Evolutionary conservation across 2,888 invertebrate species (phyloP), one percentile per base, ranked within the genome.

Genomic region (Lasioglossum morio): DNA sequence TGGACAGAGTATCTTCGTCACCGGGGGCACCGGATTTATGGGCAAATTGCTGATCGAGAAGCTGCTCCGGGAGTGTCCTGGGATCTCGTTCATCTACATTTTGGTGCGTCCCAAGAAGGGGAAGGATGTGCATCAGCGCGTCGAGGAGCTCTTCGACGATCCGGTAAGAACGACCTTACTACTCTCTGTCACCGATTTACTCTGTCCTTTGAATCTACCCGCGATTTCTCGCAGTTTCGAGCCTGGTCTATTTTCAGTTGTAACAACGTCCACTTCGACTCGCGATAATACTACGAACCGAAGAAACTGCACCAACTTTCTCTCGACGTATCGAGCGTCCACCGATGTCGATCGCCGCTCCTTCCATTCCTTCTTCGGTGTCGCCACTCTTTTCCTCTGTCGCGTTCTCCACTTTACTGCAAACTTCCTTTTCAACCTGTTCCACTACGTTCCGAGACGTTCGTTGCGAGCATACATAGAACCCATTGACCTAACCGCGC

Each of bases 21-120:
- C 97, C 7, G 97, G 97, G 7, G 97, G 96, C 66, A 97, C 97
- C 5, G 97, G 97, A 4, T 97, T 97, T 92, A 95, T 97, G 92
- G 97, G 97, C 19, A 97, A 97, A 94, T 96, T 97, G n/a, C 94
- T 97, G 34, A 95, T 97, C 37, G 97, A 97, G 94, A 97, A 97
- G 93, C 94, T 97, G n/a, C 95, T 97, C 23, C 95, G 97, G 85
- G 96, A 96, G 75, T 96, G 97, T 89, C 96, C 97, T 5, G 96
- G 96, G 5, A 94, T 97, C 40, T 95, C 95, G 53, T 95, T 95
- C 82, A 95, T 97, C 77, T 97, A 97, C 93, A 92, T 97, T 43
- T 94, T 97, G 84, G 95, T 97, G 43, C 94, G 97, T 43, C 96
- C 96, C 1, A 96, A 96, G 92, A 93, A 96, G 89, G 96, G 96